Evolutionary conservation across 2,888 invertebrate species (phyloP).

Genomic region (Scelioninae gen. 1): DNA sequence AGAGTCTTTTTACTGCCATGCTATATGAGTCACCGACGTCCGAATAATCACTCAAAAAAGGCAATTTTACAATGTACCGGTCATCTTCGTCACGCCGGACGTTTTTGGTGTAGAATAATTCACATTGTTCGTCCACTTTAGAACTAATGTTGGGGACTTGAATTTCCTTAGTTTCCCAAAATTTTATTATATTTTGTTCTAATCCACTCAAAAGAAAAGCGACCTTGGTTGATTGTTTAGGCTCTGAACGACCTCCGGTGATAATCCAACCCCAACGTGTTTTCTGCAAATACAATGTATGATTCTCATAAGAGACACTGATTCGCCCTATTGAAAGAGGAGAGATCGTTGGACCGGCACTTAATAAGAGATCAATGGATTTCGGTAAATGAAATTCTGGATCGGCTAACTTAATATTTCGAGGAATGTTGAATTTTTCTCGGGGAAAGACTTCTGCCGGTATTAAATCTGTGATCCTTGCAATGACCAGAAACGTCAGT

Average conservation of each 20-base stretch:
- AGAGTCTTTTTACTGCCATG: not conserved
- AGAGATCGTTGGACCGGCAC: slow-evolving; percentile 46
- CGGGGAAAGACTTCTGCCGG: slow-evolving; percentile 10
- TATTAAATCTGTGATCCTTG: slow-evolving; percentile 1
- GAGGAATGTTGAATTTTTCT: slow-evolving; percentile 45
- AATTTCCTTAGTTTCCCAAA: slow-evolving; percentile 9
- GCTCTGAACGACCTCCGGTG: not conserved
- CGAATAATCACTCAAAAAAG: not conserved
- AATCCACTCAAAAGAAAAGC: not conserved
- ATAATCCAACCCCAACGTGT: slow-evolving; percentile 64
- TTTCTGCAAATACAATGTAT: slow-evolving; percentile 64
- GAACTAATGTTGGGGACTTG: not conserved
- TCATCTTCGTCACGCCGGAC: not conserved
- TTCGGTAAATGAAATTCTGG: slow-evolving; percentile 58
- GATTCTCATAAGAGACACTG: slow-evolving; percentile 39
- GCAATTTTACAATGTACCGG: not conserved
- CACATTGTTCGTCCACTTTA: not conserved
- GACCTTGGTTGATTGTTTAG: not conserved
- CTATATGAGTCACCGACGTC: not conserved
- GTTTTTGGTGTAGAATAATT: not conserved
- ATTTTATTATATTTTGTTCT: not conserved
- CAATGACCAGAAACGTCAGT: not conserved
- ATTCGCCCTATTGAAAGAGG: slow-evolving; percentile 64
- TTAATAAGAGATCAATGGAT: slow-evolving; percentile 56
- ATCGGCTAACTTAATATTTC: slow-evolving; percentile 56